Evolutionary conservation across 2,888 invertebrate genomes (phyloP), one percentile per base, ranked within the genome.

Genomic region (Erebia ligea): DNA sequence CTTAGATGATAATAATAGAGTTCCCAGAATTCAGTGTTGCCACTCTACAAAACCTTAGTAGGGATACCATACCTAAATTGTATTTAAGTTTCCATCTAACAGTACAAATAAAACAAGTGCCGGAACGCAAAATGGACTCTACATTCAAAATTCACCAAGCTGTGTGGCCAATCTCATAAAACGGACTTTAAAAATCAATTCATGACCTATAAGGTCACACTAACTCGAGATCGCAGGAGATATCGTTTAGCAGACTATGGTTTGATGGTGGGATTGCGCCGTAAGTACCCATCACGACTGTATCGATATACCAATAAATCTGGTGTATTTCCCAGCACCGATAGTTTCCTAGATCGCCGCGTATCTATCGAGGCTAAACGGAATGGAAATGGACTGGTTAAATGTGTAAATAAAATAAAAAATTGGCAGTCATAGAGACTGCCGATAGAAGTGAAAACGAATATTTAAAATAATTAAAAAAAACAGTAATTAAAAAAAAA

Each of bases 291-390:
- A 88, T 90, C 88, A 85, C 79, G 82, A 84, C 79, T 75, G 80
- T 81, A 85, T 85, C 87, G 85, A 86, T 88, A 85, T 89, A 86
- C 90, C 90, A 89, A 91, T 92, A 92, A 91, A 91, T 91, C 86
- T 84, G 85, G 82, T 84, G 83, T 86, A 82, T 85, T 87, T 85
- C 84, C 83, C 84, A 83, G 86, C 86, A 84, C 85, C 86, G 90
- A 91, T 91, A 88, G 85, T 85, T 82, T 83, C 80, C 86, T 85
- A 83, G 80, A 80, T 80, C 79, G 79, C 76, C 80, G 80, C 80
- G 81, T 79, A 77, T 80, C 86, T 82, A 82, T 84, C 21, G 59
- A 70, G 74, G 87, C 76, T 83, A 71, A 67, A 13, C 57, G 76
- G 64, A 75, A 71, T 82, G 78, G 84, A 87, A 70, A 74, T 19